phyloP scores from a whole-genome alignment of 2,113 vertebrate genomes.

The Centropus bengalensis region DNA sequence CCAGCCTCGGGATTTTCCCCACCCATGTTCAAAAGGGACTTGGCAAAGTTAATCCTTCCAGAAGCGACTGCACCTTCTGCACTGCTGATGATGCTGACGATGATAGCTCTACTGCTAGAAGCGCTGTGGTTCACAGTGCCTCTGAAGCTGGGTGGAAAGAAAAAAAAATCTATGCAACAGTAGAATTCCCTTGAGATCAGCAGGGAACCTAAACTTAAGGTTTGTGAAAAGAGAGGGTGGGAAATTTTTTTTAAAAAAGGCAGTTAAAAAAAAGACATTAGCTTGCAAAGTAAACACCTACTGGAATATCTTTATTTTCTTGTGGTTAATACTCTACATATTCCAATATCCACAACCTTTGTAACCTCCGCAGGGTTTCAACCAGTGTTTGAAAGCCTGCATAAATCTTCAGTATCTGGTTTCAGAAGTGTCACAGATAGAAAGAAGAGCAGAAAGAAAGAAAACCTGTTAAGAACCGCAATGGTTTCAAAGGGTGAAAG shows the following conservation, averaged over 20 bases:
- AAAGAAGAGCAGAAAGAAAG: slow-evolving; percentile 31
- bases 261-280: neutral
- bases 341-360: slow-evolving; percentile 1
- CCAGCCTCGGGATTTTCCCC: neutral
- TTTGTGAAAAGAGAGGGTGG: neutral
- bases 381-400: neutral
- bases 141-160: neutral
- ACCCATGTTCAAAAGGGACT: neutral
- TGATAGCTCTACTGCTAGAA: neutral
- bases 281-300: slow-evolving; percentile 19
- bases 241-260: neutral
- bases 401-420: slow-evolving; percentile 4
- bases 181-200: neutral
- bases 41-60: neutral
- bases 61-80: neutral
- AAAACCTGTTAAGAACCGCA: slow-evolving; percentile 14
- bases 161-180: neutral
- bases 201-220: neutral
- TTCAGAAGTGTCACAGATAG: neutral
- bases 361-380: slow-evolving; percentile 9
- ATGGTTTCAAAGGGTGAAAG: neutral
- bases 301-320: slow-evolving; percentile 12
- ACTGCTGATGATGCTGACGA: neutral
- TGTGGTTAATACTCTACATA: neutral
- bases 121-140: neutral